Evolutionary conservation across 2,797 vertebrate genomes (phyloP), one percentile per base, ranked within the genome.

Genomic region (Pyrocephalus nanus): DNA sequence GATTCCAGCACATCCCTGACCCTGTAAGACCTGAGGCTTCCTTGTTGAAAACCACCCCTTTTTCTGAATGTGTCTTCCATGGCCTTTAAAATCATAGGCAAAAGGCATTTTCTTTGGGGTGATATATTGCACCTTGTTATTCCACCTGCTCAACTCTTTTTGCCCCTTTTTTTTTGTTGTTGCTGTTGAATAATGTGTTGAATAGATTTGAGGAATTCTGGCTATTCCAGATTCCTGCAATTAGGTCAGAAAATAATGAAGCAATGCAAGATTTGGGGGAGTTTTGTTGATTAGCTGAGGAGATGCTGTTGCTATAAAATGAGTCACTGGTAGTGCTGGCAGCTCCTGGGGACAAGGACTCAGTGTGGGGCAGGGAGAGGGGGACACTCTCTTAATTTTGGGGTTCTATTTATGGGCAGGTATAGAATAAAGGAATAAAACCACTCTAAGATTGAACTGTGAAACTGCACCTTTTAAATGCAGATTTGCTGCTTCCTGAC

Each of bases 301-400:
- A 45, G 36, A 23, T 50, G 6, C 4, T 38, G 12, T 47, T 69
- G 64, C 27, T 48, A 4, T 23, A n/a, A 18, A 43, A 18, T 43
- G 11, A 48, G 7, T 30, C 1, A 0, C 2, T 40, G 7, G 4
- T 12, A 8, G 17, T 11, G n/a, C 34, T 51, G 47, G 51, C 15
- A 26, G 80, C 27, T 84, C 54, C 70, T 65, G 58, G 67, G 50
- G n/a, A 18, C 8, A 18, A 20, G 17, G 22, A 18, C 30, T 45
- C 42, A 13, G 30, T 45, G 7, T n/a, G 26, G 45, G 51, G 15
- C 47, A 36, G 58, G 53, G 32, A 34, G 13, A 51, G 26, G 7
- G 8, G 10, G 9, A 8, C 2, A 2, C n/a, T 22, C 7, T 40
- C 25, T n/a, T 40, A 2, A 5, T 10, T 47, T 32, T 12, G 19